Evolutionary conservation across 2,888 invertebrate genomes (phyloP), one percentile per base, ranked within the genome.

Genomic region (Aethes cnicana): DNA sequence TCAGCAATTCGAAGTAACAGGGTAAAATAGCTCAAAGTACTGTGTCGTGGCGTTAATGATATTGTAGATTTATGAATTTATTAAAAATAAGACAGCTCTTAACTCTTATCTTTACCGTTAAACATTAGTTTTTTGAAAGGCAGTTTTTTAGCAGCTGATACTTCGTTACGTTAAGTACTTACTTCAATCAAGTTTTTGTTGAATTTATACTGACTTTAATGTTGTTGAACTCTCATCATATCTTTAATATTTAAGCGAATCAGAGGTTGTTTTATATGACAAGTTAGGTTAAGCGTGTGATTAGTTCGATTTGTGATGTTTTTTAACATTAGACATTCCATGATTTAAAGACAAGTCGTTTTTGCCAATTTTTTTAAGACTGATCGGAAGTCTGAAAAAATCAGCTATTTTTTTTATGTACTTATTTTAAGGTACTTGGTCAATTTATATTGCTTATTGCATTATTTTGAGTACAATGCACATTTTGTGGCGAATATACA

Each of bases 281-380:
- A 46, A 52, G 32, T 26, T 39, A 50, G 44, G 8, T 2, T 52
- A 46, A 21, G 52, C 48, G 70, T 58, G 76, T 73, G 74, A 74
- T 73, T 58, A 64, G 59, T 61, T 59, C 26, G 39, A 54, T 66
- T 58, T 80, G 83, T 83, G 86, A 84, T 86, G 83, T 84, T 82
- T 75, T 69, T 69, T 61, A 71, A 69, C 70, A 69, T 63, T 68
- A 81, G 66, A 87, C 87, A 88, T 88, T 88, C 87, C 87, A 86
- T 73, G 70, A 66, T 64, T 64, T 69, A 80, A 82, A 83, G 81
- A 83, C 77, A 76, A 72, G 69, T 55, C 39, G 55, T 69, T 77
- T 77, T 77, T 77, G 78, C 77, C 77, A 74, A 72, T 69, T 63
- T 69, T 50, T 59, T 64, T 63, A 44, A 85, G 86, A 78, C 85